Conservation (phyloP, 2,888 invertebrate genomes). For the Antheraea yamamai region DNA sequence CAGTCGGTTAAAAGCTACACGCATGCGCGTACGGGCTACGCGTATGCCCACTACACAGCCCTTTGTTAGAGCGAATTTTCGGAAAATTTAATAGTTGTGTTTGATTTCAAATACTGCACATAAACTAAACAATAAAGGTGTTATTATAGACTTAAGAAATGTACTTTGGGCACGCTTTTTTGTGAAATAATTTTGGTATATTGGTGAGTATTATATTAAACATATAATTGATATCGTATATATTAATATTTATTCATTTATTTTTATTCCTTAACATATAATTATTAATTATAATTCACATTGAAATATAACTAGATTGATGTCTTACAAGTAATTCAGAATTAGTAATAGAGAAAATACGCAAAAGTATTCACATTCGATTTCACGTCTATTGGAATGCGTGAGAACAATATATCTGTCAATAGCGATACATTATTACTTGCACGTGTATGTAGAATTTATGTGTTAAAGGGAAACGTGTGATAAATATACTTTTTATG, state of each 20-base stretch:
- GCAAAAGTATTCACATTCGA: not conserved
- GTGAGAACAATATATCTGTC: not conserved
- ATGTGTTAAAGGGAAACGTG: no score
- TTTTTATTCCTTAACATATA: not conserved
- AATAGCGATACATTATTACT: not conserved
- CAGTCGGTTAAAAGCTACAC: conserved; percentile 72
- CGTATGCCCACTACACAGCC: conserved; percentile 48
- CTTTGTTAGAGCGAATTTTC: conserved; percentile 39
- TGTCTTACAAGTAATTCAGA: not conserved
- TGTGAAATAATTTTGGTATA: conserved; percentile 9
- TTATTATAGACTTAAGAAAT: not conserved
- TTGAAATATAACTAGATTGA: not conserved
- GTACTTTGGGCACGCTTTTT: conserved; percentile 2
- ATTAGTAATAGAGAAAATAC: not conserved
- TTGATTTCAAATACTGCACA: not conserved
- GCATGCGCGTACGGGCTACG: conserved; percentile 56
- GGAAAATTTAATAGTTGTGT: conserved; percentile 19
- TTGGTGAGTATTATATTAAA: conserved; percentile 11
- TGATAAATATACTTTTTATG: no score
- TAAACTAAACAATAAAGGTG: not conserved
- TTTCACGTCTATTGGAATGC: conserved; percentile 1
- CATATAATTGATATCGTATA: not conserved
- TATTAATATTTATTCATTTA: not conserved
- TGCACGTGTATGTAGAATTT: no score
- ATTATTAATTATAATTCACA: not conserved